Conservation (phyloP, 1,140 invertebrate species). For the Drosophila athabasca region DNA sequence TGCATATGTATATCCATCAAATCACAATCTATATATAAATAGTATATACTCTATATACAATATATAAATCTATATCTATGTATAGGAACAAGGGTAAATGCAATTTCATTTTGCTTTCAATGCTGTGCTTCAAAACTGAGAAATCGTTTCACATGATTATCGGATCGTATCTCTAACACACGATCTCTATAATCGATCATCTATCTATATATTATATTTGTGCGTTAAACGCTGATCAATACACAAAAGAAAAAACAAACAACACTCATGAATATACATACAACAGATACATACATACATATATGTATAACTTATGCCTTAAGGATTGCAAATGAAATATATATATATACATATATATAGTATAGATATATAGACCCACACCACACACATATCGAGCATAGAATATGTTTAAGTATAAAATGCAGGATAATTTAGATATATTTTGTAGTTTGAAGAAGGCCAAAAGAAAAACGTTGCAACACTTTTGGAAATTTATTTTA, state of each 20-base stretch:
- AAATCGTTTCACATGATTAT: constrained; percentile 25
- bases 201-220: constrained; percentile 49
- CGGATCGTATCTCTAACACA: constrained; percentile 21
- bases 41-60: constrained; percentile 22
- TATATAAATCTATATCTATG: constrained; percentile 22
- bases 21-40: constrained; percentile 22
- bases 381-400: constrained; percentile 66
- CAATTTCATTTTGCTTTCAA: constrained; percentile 62
- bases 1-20: constrained; percentile 41
- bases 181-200: constrained; percentile 9
- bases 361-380: constrained; percentile 33
- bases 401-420: constrained; percentile 55
- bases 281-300: constrained; percentile 5
- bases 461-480: neutral
- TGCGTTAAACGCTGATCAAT: constrained; percentile 64
- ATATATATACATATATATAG: constrained; percentile 3
- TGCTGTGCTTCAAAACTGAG: constrained; percentile 60
- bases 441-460: constrained; percentile 26
- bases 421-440: constrained; percentile 1
- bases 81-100: constrained; percentile 58
- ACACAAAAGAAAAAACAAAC: constrained; percentile 5
- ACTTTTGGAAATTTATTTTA: neutral
- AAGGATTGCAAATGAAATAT: constrained; percentile 63
- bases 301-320: constrained; percentile 45
- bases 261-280: constrained; percentile 19